A percentile compares a stretch with the other conserved stretches of the same genome.
phyloP scores from a whole-genome alignment of 2,888 invertebrate genomes.

The Cacoxenus indagator region DNA sequence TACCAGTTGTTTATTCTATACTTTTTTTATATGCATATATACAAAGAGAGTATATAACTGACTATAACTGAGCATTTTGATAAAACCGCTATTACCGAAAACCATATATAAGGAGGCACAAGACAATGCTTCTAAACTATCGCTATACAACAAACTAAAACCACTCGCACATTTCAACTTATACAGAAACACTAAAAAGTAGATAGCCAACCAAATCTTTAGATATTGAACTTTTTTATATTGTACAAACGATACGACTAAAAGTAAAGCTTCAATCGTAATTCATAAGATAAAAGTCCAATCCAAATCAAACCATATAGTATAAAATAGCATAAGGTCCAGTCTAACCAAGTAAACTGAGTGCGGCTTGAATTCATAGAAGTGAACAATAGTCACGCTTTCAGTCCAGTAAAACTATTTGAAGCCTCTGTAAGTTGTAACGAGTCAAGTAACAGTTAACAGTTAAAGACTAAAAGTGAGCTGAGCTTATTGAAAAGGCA shows the following conservation, averaged over 20 bases:
- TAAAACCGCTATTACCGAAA: background rate
- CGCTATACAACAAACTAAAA: background rate
- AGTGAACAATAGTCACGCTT: background rate
- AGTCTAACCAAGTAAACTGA: background rate
- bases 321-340: background rate
- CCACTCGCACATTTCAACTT: background rate
- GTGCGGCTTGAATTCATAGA: no score
- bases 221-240: background rate
- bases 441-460: slow-evolving; percentile 7
- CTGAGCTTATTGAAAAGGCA: slow-evolving; percentile 53
- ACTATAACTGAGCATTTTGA: background rate
- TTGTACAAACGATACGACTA: background rate
- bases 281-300: background rate
- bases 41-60: slow-evolving; percentile 13
- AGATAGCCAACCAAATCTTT: slow-evolving; percentile 6
- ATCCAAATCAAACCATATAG: no score
- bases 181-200: background rate
- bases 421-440: no score
- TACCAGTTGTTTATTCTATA: no score
- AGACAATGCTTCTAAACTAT: background rate
- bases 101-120: background rate
- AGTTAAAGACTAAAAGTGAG: slow-evolving; percentile 1
- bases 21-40: slow-evolving; percentile 12
- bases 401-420: background rate
- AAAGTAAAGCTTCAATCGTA: background rate